Base-by-base conservation (phyloP, 2,797 vertebrate genomes). In the Spea hammondii region DNA sequence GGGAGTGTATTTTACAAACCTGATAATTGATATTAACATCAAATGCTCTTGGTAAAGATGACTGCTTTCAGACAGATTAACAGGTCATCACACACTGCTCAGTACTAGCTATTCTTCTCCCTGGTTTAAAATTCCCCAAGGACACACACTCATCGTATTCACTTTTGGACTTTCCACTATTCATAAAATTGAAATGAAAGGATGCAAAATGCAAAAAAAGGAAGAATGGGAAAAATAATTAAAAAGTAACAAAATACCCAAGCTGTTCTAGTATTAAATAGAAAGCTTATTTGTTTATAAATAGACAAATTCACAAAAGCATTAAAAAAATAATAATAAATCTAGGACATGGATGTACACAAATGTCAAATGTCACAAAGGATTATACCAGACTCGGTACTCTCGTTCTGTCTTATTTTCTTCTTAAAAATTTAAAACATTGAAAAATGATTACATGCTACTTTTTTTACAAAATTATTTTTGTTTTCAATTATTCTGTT, bases 21-120 rank as follows among this genome's bases (percentile, higher is more conserved):
- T 78, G 80, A 82, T 82, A 82, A 82, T 82, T 82, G 80, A 82
- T 82, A 82, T 82, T 82, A 75, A 82, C 80, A 77, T 82, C 80
- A 82, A 82, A 82, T 77, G 80, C 80, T 82, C 75, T 76, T 82
- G 80, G 80, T 82, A 82, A 82, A 82, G 80, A 82, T 74, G 80
- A 82, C 80, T 82, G 80, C 80, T 82, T 82, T 82, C 80, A 77
- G 75, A 82, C 75, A 82, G 80, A 82, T 82, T 82, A 82, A 82
- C 80, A 82, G 80, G 80, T 82, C 80, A 82, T 82, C 80, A 78
- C 75, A 82, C 75, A 82, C 80, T 77, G 80, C 78, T 77, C 75
- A 78, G 75, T 77, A 82, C 80, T 78, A 74, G 79, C 75, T 82
- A 77, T 78, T 72, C 75, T 78, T 77, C 74, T 82, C 70, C 76